Evolutionary conservation across 2,113 vertebrate genomes (phyloP).

Genomic region (Protomyctophum bolini): DNA sequence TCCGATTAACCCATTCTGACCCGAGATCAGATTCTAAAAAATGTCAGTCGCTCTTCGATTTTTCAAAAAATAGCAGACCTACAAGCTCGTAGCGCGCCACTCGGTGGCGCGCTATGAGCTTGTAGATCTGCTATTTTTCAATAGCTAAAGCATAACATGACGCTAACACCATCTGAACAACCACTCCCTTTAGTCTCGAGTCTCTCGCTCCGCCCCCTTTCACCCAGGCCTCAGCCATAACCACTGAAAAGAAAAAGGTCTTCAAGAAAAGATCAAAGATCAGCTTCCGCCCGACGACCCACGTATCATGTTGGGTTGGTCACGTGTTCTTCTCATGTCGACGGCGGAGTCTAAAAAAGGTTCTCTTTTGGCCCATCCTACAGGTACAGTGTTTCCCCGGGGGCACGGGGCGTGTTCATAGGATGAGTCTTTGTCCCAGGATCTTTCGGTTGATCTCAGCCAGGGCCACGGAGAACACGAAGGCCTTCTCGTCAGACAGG

Average conservation of each 20-base stretch:
- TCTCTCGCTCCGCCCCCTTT: not conserved
- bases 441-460: constrained; percentile 99
- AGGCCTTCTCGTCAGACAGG: constrained; percentile 97
- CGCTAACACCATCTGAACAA: not conserved
- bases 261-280: constrained; percentile 21
- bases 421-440: constrained; percentile 94
- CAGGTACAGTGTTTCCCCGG: not conserved
- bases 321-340: constrained; percentile 37
- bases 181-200: not conserved
- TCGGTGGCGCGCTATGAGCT: no score
- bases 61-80: no score
- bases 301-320: constrained; percentile 43
- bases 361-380: not conserved
- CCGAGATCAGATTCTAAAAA: no score
- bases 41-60: no score
- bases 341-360: not conserved
- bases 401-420: constrained; percentile 12
- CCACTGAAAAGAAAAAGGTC: not conserved
- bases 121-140: no score
- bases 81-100: no score
- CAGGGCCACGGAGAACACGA: constrained; percentile 97
- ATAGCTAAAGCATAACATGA: no score
- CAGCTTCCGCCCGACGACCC: not conserved
- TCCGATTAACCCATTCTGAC: no score
- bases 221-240: not conserved